phyloP scores from a whole-genome alignment of 2,797 vertebrate species.

The Psittacula derbiana region DNA sequence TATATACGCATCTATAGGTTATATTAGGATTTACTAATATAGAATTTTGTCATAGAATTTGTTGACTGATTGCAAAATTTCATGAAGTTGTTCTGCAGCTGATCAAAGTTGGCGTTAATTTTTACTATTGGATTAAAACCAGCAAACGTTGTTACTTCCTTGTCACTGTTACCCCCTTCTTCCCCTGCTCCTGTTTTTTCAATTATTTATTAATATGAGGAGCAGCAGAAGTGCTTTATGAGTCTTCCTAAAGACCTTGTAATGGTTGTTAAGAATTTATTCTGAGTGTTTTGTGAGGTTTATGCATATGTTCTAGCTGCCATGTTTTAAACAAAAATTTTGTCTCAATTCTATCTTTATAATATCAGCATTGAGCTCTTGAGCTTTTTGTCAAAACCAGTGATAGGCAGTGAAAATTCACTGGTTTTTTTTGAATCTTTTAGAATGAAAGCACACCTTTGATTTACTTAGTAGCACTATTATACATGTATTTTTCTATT shows the following conservation, averaged over 20 bases:
- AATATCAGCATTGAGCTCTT: neutral
- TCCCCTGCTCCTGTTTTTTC: neutral
- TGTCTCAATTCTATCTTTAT: neutral
- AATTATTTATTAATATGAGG: neutral
- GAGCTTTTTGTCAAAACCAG: neutral
- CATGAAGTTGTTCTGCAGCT: neutral
- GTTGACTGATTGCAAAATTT: neutral
- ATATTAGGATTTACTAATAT: neutral
- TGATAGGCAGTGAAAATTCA: neutral
- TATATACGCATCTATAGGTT: neutral
- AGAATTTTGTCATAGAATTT: neutral
- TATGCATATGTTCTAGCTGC: neutral
- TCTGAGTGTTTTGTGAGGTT: neutral
- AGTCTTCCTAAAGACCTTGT: neutral
- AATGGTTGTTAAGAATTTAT: neutral
- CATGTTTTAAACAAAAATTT: neutral
- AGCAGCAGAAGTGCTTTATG: neutral
- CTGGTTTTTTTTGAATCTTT: neutral
- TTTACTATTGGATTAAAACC: neutral
- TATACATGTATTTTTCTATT: neutral
- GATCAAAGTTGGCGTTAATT: neutral
- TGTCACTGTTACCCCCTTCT: neutral
- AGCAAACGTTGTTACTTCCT: neutral
- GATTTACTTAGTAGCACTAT: neutral
- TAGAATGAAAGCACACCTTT: neutral